These are phyloP conservation scores for Pedicia rivosa DNA, from an alignment of 2,888 invertebrate species.

Conservation along the genomic window DNA sequence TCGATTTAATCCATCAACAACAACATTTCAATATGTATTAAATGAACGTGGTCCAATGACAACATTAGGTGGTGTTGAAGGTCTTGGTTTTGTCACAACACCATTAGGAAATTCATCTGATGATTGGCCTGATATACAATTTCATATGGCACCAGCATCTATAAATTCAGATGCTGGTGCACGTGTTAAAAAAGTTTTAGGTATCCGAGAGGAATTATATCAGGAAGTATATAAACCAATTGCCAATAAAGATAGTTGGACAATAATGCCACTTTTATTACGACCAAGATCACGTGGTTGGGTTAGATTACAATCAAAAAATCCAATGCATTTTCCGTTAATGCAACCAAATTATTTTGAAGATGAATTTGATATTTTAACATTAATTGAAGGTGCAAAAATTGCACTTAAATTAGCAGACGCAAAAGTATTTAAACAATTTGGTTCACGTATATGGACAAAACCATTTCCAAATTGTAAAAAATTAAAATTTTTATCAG, in stretches of 20 bases:
- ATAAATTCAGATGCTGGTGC: slow-evolving; percentile 65
- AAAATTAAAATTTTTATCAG: slow-evolving; percentile 53
- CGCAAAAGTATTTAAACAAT: slow-evolving; percentile 62
- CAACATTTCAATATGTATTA: slow-evolving; percentile 65
- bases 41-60: slow-evolving; percentile 75
- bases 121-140: slow-evolving; percentile 77
- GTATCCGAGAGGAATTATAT: slow-evolving; percentile 64
- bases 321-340: slow-evolving; percentile 74
- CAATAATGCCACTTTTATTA: slow-evolving; percentile 69
- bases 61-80: slow-evolving; percentile 73
- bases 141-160: slow-evolving; percentile 85
- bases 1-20: slow-evolving; percentile 57
- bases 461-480: slow-evolving; percentile 66
- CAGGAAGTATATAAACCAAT: slow-evolving; percentile 67
- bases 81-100: slow-evolving; percentile 73
- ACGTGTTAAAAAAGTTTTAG: slow-evolving; percentile 58
- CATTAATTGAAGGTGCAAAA: slow-evolving; percentile 71
- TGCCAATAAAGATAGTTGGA: slow-evolving; percentile 55
- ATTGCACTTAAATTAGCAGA: slow-evolving; percentile 57
- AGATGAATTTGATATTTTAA: slow-evolving; percentile 58
- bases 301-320: slow-evolving; percentile 55
- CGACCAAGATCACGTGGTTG: slow-evolving; percentile 66
- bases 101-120: slow-evolving; percentile 61
- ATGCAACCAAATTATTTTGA: slow-evolving; percentile 89
- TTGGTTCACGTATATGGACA: slow-evolving; percentile 57